Base-by-base conservation (phyloP, 1,140 invertebrate species). In the Solen grandis region DNA sequence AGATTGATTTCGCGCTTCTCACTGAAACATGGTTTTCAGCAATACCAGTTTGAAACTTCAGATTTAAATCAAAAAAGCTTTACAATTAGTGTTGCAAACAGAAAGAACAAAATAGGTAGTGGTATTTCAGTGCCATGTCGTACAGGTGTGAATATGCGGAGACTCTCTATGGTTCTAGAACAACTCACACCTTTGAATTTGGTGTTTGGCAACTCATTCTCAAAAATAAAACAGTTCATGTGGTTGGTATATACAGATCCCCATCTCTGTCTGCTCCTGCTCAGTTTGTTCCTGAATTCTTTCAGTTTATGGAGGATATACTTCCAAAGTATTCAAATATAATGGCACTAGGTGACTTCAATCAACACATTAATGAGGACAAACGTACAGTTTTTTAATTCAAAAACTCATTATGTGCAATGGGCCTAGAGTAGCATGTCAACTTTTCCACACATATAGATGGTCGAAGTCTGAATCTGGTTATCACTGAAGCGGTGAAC, bases 21-120 rank as follows among this genome's bases (percentile, higher is more conserved):
- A 65, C 62, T 31, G 62, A 65, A 65, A 65, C 62, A 36, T 65
- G 62, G 62, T 65, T 36, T n/a, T 65, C 62, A 16, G n/a, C 33
- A 65, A 13, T 4, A 35, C 62, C 29, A 65, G 25, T 5, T 65
- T 36, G 62, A 65, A 65, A 36, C 35, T 10, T 65, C 62, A 10
- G 62, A 65, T n/a, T 22, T 65, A 19, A 65, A 65, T 22, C 62
- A 65, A 27, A 38, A 38, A 16, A 33, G 62, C 14, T 65, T n/a
- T n/a, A 65, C 35, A 41, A 3, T 65, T 2, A 3, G 35, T 65
- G 19, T 5, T 5, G 62, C 22, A 36, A 65, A 65, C n/a, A n/a
- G n/a, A n/a, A n/a, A n/a, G n/a, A n/a, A n/a, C n/a, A n/a, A n/a
- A n/a, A n/a, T n/a, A n/a, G n/a, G n/a, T n/a, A n/a, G n/a, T n/a